Base-by-base conservation (phyloP, 2,888 invertebrate genomes). In the Sesia apiformis region DNA sequence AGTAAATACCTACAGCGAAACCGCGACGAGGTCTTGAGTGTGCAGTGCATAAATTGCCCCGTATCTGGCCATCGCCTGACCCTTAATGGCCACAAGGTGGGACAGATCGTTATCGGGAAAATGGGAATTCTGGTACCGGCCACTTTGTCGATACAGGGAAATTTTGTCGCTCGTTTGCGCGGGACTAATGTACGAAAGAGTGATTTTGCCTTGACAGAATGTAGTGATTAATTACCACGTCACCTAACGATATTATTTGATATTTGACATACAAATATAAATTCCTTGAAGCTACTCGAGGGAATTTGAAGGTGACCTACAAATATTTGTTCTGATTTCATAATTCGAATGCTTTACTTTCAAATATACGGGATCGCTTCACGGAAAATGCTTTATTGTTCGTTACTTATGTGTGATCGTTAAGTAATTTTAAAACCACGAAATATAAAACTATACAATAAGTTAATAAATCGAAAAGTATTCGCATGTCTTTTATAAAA, bases 51-150 rank as follows among this genome's bases (percentile, higher is more conserved):
- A 84, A 87, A 84, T 86, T 82, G 82, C 69, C 72, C 70, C 71
- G 72, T 84, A 86, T 86, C 84, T 80, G 77, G 63, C 80, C 80
- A 84, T 85, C 84, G 82, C 76, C 76, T 84, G 87, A 81, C 86
- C 84, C 76, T 67, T 86, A 86, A 85, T 84, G 78, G 84, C 73
- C 74, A 69, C 76, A 69, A 85, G 84, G 84, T 84, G 81, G 81
- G 83, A 84, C 84, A 74, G 86, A 87, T 87, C 67, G 72, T 84
- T 84, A 86, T 86, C 86, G 74, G 59, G 65, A 81, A 85, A 83
- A 81, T 75, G 81, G 79, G 77, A 76, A 76, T 79, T 77, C 77
- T 74, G 66, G 68, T 62, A 69, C 65, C 63, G 67, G 72, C 72
- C 75, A 80, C 79, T 80, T 82, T 77, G 81, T 78, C 83, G 81